Evolutionary conservation across 2,888 invertebrate genomes (phyloP), one percentile per base, ranked within the genome.

Genomic region (Idaea aversata): DNA sequence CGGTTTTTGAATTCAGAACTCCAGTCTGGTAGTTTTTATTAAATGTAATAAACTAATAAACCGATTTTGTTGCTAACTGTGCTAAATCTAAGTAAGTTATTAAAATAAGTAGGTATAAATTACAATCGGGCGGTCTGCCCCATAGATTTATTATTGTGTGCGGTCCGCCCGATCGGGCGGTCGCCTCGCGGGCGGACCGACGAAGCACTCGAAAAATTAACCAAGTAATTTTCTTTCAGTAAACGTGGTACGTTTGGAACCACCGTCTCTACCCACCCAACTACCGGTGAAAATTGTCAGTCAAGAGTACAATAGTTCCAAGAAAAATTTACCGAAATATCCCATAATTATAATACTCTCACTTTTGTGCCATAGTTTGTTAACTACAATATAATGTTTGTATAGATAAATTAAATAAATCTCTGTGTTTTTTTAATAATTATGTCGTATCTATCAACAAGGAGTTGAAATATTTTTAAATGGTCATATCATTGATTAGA

Each of bases 271-370:
- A 47, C 92, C 93, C 5, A 91, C 93, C 36, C 91, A 92, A 73
- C 78, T 91, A 63, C 91, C 93, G 0, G 89, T 90, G 68, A 90
- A 91, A 85, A 90, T 91, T 63, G 80, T 90, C 73, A 88, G 88
- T 68, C 76, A 83, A 59, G 84, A 90, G 75, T 72, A 81, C 57
- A 91, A 84, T 76, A 71, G 75, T 59, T 82, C 88, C 61, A 64
- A 70, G 65, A 79, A 77, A 69, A 77, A 73, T 75, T 65, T 74
- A 66, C 68, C 83, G 72, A 72, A 73, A 61, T 70, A 70, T 77
- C 70, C 79, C 67, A 68, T 82, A 60, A 63, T 78, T 67, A 63
- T 85, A 73, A 72, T 83, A 59, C 69, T 84, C 68, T 71, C 79
- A 74, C 76, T 82, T 71, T 67, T 83, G 74, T 83, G 78, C 77